phyloP scores from a whole-genome alignment of 2,113 vertebrate species.

The Tachuris rubrigastra region DNA sequence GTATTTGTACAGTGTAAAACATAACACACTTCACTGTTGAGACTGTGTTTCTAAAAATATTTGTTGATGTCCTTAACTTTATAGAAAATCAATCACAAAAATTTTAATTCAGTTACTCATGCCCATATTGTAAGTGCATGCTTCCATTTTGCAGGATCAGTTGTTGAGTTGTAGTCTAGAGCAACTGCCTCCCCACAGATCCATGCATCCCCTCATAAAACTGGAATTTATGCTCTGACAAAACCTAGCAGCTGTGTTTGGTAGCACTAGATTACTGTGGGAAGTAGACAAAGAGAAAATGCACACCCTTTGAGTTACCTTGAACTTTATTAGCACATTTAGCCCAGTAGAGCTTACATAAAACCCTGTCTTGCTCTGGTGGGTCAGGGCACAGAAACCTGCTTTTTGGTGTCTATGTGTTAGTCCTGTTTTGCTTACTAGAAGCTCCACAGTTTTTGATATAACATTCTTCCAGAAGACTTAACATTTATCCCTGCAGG shows the following conservation, averaged over 20 bases:
- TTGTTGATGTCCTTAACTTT: neutral
- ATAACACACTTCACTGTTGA: neutral
- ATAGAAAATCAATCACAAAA: neutral
- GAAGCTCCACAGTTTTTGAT: neutral
- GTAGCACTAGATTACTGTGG: neutral
- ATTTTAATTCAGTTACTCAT: neutral
- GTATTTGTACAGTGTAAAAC: neutral
- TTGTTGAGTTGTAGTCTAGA: neutral
- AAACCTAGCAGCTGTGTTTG: neutral
- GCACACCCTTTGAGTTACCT: neutral
- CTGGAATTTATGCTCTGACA: neutral
- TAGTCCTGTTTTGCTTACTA: neutral
- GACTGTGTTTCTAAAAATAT: neutral
- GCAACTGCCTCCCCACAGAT: neutral
- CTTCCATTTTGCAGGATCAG: neutral
- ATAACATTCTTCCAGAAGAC: neutral
- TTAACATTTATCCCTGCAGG: neutral
- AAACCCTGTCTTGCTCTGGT: neutral
- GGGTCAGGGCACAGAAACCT: neutral
- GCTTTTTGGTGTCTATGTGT: neutral
- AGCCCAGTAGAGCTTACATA: neutral
- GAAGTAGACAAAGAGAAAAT: neutral
- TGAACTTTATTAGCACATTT: neutral
- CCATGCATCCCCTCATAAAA: neutral
- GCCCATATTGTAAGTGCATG: neutral